Conservation (phyloP, 2,797 vertebrate genomes). For the Protosalanx chinensis region DNA sequence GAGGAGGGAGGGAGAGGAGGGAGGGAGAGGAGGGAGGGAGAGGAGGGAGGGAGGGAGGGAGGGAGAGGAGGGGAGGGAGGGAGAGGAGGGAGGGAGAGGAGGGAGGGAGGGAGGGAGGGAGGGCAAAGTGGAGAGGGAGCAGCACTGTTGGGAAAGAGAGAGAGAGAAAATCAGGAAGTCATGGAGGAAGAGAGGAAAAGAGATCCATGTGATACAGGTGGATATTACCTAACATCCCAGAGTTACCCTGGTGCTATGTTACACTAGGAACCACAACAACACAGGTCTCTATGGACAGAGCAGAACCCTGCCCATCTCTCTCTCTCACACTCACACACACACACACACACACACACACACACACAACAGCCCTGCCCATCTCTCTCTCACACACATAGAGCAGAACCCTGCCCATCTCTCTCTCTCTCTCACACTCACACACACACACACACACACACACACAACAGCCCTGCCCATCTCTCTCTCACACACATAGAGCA, state of each 20-base stretch:
- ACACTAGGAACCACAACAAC: slow-evolving; percentile 17
- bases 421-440: too few species aligned
- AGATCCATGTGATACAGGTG: slow-evolving; percentile 8
- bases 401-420: too few species aligned
- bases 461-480: too few species aligned
- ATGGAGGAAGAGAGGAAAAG: slow-evolving; percentile 19
- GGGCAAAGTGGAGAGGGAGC: neutral
- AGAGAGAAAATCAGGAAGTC: neutral
- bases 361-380: too few species aligned
- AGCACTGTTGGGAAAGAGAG: neutral
- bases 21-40: slow-evolving; percentile 2
- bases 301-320: neutral
- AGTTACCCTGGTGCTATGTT: slow-evolving; percentile 36
- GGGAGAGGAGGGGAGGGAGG: too few species aligned
- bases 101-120: slow-evolving; percentile 2
- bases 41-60: slow-evolving; percentile 1
- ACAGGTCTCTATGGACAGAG: slow-evolving; percentile 24
- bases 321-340: too few species aligned
- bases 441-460: neutral
- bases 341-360: slow-evolving; percentile 26
- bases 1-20: too few species aligned
- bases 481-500: too few species aligned
- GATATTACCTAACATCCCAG: slow-evolving; percentile 57
- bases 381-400: too few species aligned
- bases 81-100: slow-evolving; percentile 3